phyloP scores from a whole-genome alignment of 2,113 vertebrate genomes.

The Ameiurus melas region DNA sequence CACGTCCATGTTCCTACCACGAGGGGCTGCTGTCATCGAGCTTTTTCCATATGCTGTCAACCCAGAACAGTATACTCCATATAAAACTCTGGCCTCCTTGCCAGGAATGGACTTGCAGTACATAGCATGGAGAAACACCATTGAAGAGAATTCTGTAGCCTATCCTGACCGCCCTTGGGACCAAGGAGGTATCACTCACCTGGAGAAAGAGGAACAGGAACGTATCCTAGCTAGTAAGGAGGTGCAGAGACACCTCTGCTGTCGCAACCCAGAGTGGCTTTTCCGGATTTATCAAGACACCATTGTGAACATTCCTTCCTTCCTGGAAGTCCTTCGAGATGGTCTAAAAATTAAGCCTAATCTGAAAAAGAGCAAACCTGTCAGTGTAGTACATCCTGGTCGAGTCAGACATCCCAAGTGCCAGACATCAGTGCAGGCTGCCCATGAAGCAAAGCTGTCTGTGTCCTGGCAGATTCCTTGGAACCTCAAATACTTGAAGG shows the following conservation, averaged over 20 bases:
- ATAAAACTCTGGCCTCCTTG: conserved; percentile 88
- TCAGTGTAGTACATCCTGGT: conserved; percentile 83
- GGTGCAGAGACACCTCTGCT: conserved; percentile 90
- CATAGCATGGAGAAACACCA: conserved; percentile 85
- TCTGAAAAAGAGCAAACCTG: conserved; percentile 76
- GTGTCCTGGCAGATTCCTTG: conserved; percentile 97
- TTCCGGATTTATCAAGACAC: conserved; percentile 99
- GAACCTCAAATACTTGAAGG: conserved; percentile 95
- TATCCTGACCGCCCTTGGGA: conserved; percentile 91
- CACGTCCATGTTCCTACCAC: conserved; percentile 89
- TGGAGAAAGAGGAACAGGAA: conserved; percentile 85
- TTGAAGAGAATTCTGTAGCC: conserved; percentile 82
- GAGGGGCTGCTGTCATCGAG: conserved; percentile 87
- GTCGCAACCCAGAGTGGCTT: conserved; percentile 96
- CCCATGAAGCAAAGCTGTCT: conserved; percentile 83
- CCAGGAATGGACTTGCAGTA: conserved; percentile 97
- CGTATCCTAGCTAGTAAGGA: conserved; percentile 86
- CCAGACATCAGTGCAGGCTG: conserved; percentile 85
- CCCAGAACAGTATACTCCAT: conserved; percentile 95
- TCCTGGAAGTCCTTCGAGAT: conserved; percentile 79
- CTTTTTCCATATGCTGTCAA: conserved; percentile 94
- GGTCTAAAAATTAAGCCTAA: conserved; percentile 78
- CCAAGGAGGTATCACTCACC: conserved; percentile 89
- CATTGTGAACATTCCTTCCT: conserved; percentile 83
- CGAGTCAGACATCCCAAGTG: conserved; percentile 89